These are phyloP conservation scores for Gopherus flavomarginatus DNA, from an alignment of 2,113 vertebrate genomes.

Conservation along the genomic window DNA sequence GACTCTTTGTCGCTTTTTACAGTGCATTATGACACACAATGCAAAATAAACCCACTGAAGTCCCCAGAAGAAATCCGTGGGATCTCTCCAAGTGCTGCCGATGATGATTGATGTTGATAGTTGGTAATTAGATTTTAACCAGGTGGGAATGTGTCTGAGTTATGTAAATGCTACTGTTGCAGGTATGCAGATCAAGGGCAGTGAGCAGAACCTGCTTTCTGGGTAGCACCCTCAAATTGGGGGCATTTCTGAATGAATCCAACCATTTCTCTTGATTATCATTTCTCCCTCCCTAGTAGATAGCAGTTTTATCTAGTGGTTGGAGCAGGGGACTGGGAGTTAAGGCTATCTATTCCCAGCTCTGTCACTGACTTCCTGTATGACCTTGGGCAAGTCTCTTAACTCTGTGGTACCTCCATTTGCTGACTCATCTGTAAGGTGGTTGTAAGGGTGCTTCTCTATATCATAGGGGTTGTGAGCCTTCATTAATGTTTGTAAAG, in stretches of 20 bases:
- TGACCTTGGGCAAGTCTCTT: neutral
- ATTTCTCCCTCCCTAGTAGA: neutral
- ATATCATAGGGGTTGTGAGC: neutral
- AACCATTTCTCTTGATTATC: neutral
- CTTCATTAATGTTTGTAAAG: neutral
- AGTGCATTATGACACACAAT: neutral
- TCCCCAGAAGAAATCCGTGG: neutral
- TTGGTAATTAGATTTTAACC: too few relatives aligned
- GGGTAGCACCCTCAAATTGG: neutral
- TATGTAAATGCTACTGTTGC: neutral
- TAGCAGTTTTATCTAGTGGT: neutral
- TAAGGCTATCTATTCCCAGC: neutral
- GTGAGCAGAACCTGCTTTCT: neutral
- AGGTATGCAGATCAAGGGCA: neutral
- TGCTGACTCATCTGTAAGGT: neutral
- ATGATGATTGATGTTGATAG: neutral
- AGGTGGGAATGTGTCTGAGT: neutral
- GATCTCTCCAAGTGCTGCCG: neutral
- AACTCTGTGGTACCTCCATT: fast-evolving
- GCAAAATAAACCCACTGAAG: neutral
- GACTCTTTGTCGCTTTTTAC: neutral
- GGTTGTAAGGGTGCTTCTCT: neutral
- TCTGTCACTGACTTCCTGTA: neutral
- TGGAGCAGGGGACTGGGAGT: neutral
- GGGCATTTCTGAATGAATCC: neutral